Base-by-base conservation (phyloP, 1,140 invertebrate species). In the Heliconius hermathena region DNA sequence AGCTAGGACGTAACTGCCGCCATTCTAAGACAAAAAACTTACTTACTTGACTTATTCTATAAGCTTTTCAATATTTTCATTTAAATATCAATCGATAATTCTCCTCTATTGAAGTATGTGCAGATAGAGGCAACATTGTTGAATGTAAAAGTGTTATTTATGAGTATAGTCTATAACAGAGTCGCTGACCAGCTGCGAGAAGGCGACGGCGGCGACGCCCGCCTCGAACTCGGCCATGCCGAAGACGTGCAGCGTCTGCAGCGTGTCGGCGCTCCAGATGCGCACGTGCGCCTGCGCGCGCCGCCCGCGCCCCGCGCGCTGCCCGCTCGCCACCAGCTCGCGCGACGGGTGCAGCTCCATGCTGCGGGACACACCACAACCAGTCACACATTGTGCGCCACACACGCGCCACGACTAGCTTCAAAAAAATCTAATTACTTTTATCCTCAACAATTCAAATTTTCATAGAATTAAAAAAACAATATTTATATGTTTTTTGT, bases 191-290 rank as follows among this genome's bases (percentile, higher is more conserved):
- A 97, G 90, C 89, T 98, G 97, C 1, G 98, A 99, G 94, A 99
- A 99, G 0, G 98, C 97, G 0, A 99, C 96, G 8, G 98, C 98
- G 0, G 97, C 97, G 8, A 99, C 98, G 2, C 98, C 98, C 77
- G 97, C 96, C 85, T 99, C 98, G 88, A 99, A 97, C 89, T 99
- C 98, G 0, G 97, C 97, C 96, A 98, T 98, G 16, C 98, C 97
- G 82, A 99, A 98, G 16, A 99, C 97, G 88, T 98, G 98, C 9
- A 99, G 95, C 0, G 98, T 99, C 87, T 98, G 97, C 76, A 99
- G 94, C 26, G 97, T 98, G 87, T 98, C 97, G 0, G 98, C 98
- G 85, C 98, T 98, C 98, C 98, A 99, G 81, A 99, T 98, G 54
- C 98, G 96, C 11, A 99, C 97, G 89, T 99, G 98, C 1, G 98